Percentiles rank a stretch among this genome's conserved stretches.
Evolutionary conservation across 2,888 invertebrate genomes (phyloP).

Genomic region (Anthophora plumipes): DNA sequence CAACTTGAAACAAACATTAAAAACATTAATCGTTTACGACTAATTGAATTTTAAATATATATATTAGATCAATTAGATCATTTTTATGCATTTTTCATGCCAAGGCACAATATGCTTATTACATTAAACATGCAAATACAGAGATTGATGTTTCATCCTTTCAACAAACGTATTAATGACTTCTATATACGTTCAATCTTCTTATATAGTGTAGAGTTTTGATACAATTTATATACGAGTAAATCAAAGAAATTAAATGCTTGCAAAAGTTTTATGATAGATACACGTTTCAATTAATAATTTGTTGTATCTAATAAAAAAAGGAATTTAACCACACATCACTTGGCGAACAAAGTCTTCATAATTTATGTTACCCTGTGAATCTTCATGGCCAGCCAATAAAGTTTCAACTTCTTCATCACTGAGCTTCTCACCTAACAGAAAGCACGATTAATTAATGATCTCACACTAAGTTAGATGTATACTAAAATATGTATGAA

Average conservation of each 20-base stretch:
- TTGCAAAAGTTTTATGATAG: conserved; percentile 20
- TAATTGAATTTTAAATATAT: conserved; percentile 6
- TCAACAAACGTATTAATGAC: not conserved
- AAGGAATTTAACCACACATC: conserved; percentile 91
- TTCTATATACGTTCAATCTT: not conserved
- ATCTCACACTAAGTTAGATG: no score
- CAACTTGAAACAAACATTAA: not conserved
- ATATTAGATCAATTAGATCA: not conserved
- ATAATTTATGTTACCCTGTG: conserved; percentile 99
- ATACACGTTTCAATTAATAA: conserved; percentile 34
- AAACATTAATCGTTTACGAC: not conserved
- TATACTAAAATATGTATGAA: no score
- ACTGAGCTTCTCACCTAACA: conserved; percentile 94
- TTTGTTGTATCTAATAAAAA: conserved; percentile 40
- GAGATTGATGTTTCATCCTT: not conserved
- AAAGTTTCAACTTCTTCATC: conserved; percentile 99
- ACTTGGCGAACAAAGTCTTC: conserved; percentile 98
- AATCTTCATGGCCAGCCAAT: conserved; percentile 98
- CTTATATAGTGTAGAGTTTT: not conserved
- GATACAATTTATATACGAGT: conserved; percentile 2
- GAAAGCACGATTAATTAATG: not conserved
- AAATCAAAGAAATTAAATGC: conserved; percentile 37
- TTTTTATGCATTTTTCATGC: not conserved
- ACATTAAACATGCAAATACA: not conserved
- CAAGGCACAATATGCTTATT: conserved; percentile 2